Percentiles rank a stretch among this genome's conserved stretches.
phyloP scores from a whole-genome alignment of 2,797 vertebrate species.

The Channallabes apus region DNA sequence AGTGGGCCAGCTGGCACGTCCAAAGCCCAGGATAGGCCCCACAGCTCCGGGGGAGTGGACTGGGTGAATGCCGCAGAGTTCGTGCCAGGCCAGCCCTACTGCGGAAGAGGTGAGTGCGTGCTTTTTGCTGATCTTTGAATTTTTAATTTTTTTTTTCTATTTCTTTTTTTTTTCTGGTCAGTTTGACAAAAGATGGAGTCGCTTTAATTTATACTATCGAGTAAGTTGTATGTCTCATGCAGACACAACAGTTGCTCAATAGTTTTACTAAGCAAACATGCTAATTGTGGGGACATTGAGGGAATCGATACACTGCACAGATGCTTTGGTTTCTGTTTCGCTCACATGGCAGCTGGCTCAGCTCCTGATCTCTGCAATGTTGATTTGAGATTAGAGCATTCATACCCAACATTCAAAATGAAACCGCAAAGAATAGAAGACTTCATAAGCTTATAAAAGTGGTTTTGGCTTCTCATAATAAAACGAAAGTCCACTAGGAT shows the following conservation, averaged over 20 bases:
- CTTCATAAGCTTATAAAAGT: too few species aligned
- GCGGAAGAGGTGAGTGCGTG: constrained; percentile 87
- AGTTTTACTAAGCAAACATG: not conserved
- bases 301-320: not conserved
- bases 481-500: too few species aligned
- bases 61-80: constrained; percentile 98
- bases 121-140: not conserved
- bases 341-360: too few species aligned
- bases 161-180: not conserved
- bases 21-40: constrained; percentile 53
- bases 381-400: too few species aligned
- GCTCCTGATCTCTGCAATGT: not conserved
- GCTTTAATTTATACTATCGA: not conserved
- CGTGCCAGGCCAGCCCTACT: constrained; percentile 96
- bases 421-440: not conserved
- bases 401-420: too few species aligned
- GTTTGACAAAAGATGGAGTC: not conserved
- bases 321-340: not conserved
- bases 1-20: constrained; percentile 61
- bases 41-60: constrained; percentile 79
- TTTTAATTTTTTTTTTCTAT: too few species aligned
- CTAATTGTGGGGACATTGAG: not conserved
- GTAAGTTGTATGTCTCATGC: not conserved
- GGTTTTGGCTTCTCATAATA: not conserved
- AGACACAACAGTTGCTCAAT: not conserved